phyloP scores from a whole-genome alignment of 2,113 vertebrate genomes.

The Pterocles burchelli region DNA sequence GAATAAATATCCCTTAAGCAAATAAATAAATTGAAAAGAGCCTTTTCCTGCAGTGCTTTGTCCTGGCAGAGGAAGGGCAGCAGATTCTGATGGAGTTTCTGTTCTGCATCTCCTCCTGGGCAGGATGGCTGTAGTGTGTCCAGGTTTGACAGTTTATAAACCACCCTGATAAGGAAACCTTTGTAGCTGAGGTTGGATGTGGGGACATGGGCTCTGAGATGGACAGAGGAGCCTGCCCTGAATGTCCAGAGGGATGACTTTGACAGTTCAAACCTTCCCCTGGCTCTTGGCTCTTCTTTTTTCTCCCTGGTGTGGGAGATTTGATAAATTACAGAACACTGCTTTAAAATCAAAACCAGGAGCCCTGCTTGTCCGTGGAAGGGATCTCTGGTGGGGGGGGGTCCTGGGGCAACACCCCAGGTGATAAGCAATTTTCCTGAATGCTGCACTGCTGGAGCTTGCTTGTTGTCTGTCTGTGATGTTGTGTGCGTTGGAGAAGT shows the following conservation, averaged over 20 bases:
- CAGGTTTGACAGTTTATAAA: constrained; percentile 17
- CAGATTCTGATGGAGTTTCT: not conserved
- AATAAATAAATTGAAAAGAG: not conserved
- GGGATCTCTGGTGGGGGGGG: not conserved
- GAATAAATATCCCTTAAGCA: not conserved
- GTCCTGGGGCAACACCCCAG: not conserved
- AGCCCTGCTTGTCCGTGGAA: not conserved
- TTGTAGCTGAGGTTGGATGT: not conserved
- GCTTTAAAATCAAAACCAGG: not conserved
- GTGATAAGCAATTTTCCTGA: not conserved
- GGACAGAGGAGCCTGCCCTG: not conserved
- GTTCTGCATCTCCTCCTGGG: not conserved
- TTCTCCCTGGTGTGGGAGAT: not conserved
- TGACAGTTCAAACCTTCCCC: not conserved
- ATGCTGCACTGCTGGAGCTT: not conserved
- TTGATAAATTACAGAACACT: not conserved
- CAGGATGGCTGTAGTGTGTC: constrained; percentile 36
- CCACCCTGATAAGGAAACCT: constrained; percentile 39
- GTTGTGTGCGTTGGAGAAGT: not conserved
- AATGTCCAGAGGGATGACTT: not conserved
- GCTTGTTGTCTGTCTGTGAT: not conserved
- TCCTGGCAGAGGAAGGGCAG: not conserved
- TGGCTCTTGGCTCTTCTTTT: not conserved
- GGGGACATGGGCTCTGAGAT: not conserved
- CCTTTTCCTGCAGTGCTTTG: not conserved